Evolutionary conservation across 2,797 vertebrate genomes (phyloP).

Genomic region (Poeciliopsis paucimaculata): DNA sequence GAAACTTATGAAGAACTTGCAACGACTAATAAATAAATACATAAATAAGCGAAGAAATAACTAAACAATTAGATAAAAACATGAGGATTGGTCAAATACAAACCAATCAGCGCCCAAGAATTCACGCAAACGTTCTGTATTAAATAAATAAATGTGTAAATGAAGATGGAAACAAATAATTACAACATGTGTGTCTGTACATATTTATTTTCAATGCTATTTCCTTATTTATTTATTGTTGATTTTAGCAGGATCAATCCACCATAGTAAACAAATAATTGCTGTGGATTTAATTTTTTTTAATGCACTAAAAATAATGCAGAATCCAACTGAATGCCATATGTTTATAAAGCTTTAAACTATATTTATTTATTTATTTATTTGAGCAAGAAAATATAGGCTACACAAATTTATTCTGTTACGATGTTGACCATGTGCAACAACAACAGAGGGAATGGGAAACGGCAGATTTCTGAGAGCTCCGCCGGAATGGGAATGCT

Average conservation of each 20-base stretch:
- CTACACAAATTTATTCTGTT: not conserved
- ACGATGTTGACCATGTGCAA: not conserved
- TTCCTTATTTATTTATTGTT: no score
- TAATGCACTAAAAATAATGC: not conserved
- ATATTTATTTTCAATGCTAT: no score
- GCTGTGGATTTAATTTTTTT: not conserved
- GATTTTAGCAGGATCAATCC: no score
- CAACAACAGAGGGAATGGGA: not conserved
- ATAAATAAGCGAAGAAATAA: not conserved
- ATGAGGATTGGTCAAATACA: not conserved
- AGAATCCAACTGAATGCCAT: no score
- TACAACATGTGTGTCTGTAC: no score
- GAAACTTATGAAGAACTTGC: not conserved
- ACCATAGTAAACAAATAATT: no score
- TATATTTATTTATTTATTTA: not conserved
- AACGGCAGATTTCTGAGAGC: not conserved
- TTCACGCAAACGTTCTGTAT: no score
- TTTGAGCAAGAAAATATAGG: not conserved
- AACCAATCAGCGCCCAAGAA: no score
- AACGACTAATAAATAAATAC: not conserved
- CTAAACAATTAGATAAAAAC: not conserved
- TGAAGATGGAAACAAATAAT: no score
- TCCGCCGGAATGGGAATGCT: slow-evolving; percentile 19
- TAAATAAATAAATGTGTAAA: no score
- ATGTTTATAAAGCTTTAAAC: no score